These are phyloP conservation scores for Drosophila borealis DNA, from an alignment of 2,888 invertebrate species.

Conservation along the genomic window DNA sequence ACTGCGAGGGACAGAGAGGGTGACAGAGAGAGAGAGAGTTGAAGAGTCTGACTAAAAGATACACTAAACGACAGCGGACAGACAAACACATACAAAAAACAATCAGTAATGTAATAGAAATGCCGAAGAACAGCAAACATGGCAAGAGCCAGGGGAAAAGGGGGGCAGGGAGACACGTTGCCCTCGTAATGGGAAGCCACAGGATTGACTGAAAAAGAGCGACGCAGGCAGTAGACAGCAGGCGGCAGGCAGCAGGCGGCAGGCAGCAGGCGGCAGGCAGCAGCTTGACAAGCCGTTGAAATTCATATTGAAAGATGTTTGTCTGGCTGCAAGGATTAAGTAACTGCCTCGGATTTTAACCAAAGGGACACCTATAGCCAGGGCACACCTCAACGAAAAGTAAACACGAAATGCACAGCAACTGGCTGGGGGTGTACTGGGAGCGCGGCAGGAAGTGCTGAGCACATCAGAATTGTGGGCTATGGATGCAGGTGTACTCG, in stretches of 20 bases:
- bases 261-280: constrained; percentile 46
- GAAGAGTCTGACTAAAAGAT: constrained; percentile 17
- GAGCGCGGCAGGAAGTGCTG: too few species aligned
- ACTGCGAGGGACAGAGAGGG: neutral
- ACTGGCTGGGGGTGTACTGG: too few species aligned
- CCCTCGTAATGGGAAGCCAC: constrained; percentile 19
- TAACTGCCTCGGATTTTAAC: constrained; percentile 37
- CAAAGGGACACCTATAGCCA: neutral
- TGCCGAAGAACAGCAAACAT: constrained; percentile 50
- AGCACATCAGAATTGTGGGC: neutral
- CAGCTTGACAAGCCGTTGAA: constrained; percentile 80
- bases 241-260: neutral
- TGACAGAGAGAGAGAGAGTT: constrained; percentile 2
- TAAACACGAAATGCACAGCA: too few species aligned
- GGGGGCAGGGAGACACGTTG: constrained; percentile 5
- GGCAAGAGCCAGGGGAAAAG: constrained; percentile 5
- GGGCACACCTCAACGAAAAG: too few species aligned
- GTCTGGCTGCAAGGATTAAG: constrained; percentile 63
- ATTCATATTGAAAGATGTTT: constrained; percentile 80
- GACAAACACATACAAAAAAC: constrained; percentile 66
- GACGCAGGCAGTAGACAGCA: constrained; percentile 23
- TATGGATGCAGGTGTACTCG: too few species aligned
- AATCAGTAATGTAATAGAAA: constrained; percentile 79
- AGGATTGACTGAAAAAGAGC: constrained; percentile 38
- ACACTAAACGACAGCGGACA: constrained; percentile 29